A percentile compares a stretch with the other conserved stretches of the same genome.
Evolutionary conservation across 2,797 vertebrate species (phyloP).

Genomic region (Synaphobranchus kaupii): DNA sequence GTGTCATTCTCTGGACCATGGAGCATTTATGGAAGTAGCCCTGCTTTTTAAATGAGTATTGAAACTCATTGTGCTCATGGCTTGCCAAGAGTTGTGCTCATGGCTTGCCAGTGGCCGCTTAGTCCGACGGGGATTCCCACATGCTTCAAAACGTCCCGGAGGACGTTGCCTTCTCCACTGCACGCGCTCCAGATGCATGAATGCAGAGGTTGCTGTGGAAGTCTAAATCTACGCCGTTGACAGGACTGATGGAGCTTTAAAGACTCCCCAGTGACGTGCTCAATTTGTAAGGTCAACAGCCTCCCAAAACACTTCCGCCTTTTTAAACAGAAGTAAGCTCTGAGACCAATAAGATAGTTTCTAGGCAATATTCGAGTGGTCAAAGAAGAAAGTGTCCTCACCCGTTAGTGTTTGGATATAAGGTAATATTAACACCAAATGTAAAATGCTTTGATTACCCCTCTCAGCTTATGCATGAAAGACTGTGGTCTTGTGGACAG

Average conservation of each 20-base stretch:
- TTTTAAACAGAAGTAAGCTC: background rate
- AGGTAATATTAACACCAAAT: background rate
- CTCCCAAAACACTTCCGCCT: background rate
- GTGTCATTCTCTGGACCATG: background rate
- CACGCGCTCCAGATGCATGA: background rate
- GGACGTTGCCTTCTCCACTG: background rate
- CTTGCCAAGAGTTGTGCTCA: background rate
- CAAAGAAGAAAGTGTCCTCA: background rate
- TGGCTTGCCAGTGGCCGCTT: background rate
- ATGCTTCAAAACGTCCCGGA: background rate
- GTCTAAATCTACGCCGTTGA: background rate
- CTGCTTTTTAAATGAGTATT: background rate
- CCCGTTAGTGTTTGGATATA: background rate
- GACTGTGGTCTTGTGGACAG: background rate
- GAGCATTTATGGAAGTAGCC: background rate
- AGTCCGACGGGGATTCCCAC: slow-evolving; percentile 10
- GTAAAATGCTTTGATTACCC: background rate
- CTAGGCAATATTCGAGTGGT: background rate
- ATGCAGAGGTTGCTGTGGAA: background rate
- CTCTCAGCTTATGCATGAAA: background rate
- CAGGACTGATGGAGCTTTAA: slow-evolving; percentile 7
- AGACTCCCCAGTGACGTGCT: background rate
- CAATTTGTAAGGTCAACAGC: background rate
- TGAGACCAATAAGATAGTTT: background rate
- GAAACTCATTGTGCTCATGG: background rate